Percentiles rank a stretch among this genome's conserved stretches.
These are phyloP conservation scores for Pristionchus maxplancki DNA, from an alignment of 2,888 invertebrate species.

Conservation along the genomic window DNA sequence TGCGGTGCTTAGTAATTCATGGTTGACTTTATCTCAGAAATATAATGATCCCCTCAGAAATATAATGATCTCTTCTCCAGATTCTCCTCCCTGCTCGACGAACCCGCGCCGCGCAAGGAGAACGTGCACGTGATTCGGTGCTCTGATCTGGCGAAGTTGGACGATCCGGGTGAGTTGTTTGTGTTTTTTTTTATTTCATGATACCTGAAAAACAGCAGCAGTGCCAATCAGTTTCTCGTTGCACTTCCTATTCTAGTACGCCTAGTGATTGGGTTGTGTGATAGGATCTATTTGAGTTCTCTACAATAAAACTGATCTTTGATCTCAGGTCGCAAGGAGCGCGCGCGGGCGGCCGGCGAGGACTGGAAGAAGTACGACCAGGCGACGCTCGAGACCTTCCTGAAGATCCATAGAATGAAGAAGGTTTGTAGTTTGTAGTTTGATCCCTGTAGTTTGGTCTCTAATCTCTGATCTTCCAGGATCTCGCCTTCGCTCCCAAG, in stretches of 20 bases:
- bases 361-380: slow-evolving; percentile 68
- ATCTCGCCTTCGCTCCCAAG: slow-evolving; percentile 58
- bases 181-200: neutral
- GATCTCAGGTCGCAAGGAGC: slow-evolving; percentile 50
- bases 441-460: neutral
- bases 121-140: slow-evolving; percentile 55
- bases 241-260: neutral
- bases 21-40: too few species aligned
- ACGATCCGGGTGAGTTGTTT: neutral
- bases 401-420: slow-evolving; percentile 56
- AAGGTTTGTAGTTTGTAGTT: slow-evolving; percentile 53
- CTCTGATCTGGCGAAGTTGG: slow-evolving; percentile 26
- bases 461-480: slow-evolving; percentile 54
- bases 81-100: neutral
- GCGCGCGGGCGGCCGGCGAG: slow-evolving; percentile 83
- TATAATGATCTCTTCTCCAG: neutral
- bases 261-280: neutral
- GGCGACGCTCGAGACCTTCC: slow-evolving; percentile 62
- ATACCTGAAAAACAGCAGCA: neutral
- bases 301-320: too few species aligned
- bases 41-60: too few species aligned
- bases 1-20: too few species aligned
- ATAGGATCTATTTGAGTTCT: too few species aligned
- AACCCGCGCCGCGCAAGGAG: slow-evolving; percentile 53
- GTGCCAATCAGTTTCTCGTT: too few species aligned